Evolutionary conservation across 2,113 vertebrate genomes (phyloP), one percentile per base, ranked within the genome.

Genomic region (Labeo rohita): DNA sequence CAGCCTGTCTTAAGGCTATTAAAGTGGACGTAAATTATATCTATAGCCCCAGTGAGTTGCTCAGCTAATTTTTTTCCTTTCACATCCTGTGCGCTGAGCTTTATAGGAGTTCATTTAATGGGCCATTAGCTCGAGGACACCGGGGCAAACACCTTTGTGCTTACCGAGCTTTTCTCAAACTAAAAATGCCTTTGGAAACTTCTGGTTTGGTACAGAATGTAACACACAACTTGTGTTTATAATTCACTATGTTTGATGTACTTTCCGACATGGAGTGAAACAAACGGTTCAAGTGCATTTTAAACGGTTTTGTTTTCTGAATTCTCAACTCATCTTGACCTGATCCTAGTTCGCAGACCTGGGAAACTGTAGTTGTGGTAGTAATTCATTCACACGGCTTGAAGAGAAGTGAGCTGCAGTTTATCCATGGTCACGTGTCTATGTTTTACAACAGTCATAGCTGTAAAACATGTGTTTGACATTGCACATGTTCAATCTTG

Each of bases 181-280:
- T 78, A 84, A 68, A 85, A 77, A 76, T 86, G 23, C 45, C 66
- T 76, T 84, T 66, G 66, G 63, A 76, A 52, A 87, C 81, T 12
- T 16, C 59, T 70, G 86, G n/a, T 65, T 80, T 47, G 39, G 39
- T 11, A 54, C 88, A 86, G 88, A 89, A 91, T 91, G 91, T 88
- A 81, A 79, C 85, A 87, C 85, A 87, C 84, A 54, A 50, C 43
- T 86, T 81, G 13, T 65, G 61, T 65, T 63, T 63, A 63, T 10
- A 13, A 50, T n/a, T 70, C 66, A n/a, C 61, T 70, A 2, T 72
- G 15, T 68, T 2, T 39, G 34, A 15, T 43, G 12, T 43, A 39
- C 6, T 10, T 45, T 36, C 74, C 49, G 49, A 16, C 49, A 13
- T 54, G 15, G 13, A 56, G 75, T 39, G 52, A 36, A 78, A 21